Evolutionary conservation across 1,140 invertebrate species (phyloP), one percentile per base, ranked within the genome.

Genomic region (Potamilus streckersoni): DNA sequence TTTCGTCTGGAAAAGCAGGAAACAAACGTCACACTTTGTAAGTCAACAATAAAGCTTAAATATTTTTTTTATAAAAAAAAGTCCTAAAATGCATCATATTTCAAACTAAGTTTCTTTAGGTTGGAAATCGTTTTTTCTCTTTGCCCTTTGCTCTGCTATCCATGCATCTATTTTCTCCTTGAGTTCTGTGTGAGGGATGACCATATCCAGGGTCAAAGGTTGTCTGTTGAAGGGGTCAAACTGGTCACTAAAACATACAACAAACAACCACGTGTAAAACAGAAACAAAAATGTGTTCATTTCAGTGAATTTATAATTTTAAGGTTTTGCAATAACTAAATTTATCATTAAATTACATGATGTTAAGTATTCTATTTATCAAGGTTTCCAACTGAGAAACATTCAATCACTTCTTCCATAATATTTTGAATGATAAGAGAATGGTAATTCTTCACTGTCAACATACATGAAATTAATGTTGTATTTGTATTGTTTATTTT

Each of bases 191-290:
- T 96, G 93, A 0, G 96, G 93, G 84, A 93, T 93, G 0, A 99
- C 93, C 93, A 96, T 95, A 83, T 98, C 96, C 95, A 99, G 96
- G 2, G 95, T 96, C 6, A 99, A 91, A 2, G 96, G 96, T 62
- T 94, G 94, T 65, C 97, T 92, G 91, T 98, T 98, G 86, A 98
- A 98, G 0, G 97, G 97, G 92, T 99, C 97, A 0, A 94, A 95
- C 88, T 98, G 97, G 90, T 99, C 97, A 87, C 96, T 98, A 76
- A 64, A 87, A 75, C 38, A 61, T 63, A 64, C 23, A 65, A 69
- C 19, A 56, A 56, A 19, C 17, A 13, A 8, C 56, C 8, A 23
- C 16, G 6, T 62, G 17, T 69, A 58, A 16, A 31, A 59, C 3
- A 15, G n/a, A 65, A 72, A 20, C 57, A 57, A 13, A 23, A 19